phyloP scores from a whole-genome alignment of 2,797 vertebrate genomes.

The Zenarchopterus dispar region DNA sequence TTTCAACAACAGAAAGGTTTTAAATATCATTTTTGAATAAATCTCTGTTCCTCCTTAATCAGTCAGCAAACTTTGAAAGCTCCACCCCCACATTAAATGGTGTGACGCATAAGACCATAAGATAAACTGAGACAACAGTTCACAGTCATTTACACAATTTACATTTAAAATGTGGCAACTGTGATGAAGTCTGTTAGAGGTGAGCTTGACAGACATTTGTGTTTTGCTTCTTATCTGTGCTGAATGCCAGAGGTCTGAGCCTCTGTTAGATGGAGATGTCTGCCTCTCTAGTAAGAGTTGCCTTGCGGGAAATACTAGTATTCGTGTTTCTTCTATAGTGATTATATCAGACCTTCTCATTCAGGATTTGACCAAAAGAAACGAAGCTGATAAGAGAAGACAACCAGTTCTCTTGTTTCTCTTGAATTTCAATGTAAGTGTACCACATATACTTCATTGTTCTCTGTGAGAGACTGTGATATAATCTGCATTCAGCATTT shows the following conservation, averaged over 20 bases:
- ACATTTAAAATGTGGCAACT: neutral
- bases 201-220: constrained; percentile 8
- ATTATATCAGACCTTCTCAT: neutral
- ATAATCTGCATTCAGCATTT: neutral
- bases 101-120: neutral
- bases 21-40: too few relatives aligned
- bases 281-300: neutral
- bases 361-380: neutral
- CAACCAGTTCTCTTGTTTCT: neutral
- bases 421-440: neutral
- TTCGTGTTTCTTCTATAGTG: neutral
- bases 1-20: too few relatives aligned
- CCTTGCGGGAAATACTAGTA: neutral
- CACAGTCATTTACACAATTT: neutral
- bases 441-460: neutral
- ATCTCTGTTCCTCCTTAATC: too few relatives aligned
- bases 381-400: neutral
- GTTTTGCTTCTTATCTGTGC: neutral
- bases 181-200: neutral
- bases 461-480: neutral
- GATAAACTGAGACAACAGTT: neutral
- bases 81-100: too few relatives aligned
- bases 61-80: too few relatives aligned
- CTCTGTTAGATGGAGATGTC: neutral
- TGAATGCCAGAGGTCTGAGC: neutral